Base-by-base conservation (phyloP, 2,888 invertebrate genomes). In the Nudaria mundana region DNA sequence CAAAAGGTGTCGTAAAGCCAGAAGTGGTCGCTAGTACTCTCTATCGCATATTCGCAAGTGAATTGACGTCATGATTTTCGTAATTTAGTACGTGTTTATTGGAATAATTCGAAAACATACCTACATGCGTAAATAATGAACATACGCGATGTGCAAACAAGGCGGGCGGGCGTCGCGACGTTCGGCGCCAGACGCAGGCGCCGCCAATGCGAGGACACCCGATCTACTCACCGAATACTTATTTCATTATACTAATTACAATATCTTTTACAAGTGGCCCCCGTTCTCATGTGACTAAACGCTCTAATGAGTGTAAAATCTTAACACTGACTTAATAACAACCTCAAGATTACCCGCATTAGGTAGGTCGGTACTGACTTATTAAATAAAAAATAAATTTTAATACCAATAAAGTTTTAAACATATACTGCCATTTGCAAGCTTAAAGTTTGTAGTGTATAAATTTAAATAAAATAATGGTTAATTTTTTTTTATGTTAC, bases 61-160 rank as follows among this genome's bases (percentile, higher is more conserved):
- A n/a, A 28, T 13, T 15, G 60, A 66, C 67, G 69, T 70, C 58
- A 66, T 52, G 51, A 60, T 66, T 66, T 66, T 66, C 62, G 62
- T 63, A 69, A 66, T 71, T 74, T 63, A 53, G 61, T 66, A 66
- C 58, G 58, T 76, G 71, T 74, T 77, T 77, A 71, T 71, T 68
- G 68, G 67, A 75, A 77, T 76, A 76, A 74, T 73, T 67, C 57
- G 71, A 76, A 76, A 75, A 75, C 64, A 71, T 73, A 71, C 64
- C 71, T 73, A 71, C 69, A 75, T 76, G 73, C 74, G 81, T 80
- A 84, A 82, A 83, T 80, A 81, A 80, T 71, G 79, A 76, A 77
- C 73, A 76, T 74, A 75, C 70, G 76, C 70, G 76, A 68, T 68
- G 75, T 70, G 74, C 79, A 81, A 84, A 83, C 81, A 82, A 67